phyloP scores from a whole-genome alignment of 2,888 invertebrate species.

The Leptinotarsa peninsularis region DNA sequence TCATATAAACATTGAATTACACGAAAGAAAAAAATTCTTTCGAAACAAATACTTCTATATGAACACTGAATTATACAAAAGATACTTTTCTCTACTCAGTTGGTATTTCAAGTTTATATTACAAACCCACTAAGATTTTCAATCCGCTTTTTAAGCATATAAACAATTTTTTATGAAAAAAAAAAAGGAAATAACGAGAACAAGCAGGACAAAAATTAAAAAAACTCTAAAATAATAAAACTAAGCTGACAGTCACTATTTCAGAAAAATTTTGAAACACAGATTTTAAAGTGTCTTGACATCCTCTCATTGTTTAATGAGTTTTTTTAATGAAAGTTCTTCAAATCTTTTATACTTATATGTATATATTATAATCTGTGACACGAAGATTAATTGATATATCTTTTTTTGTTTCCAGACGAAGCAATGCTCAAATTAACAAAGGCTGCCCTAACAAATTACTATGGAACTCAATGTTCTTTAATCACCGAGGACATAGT shows the following conservation, averaged over 20 bases:
- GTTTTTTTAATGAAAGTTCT: too few species aligned
- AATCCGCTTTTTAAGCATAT: too few species aligned
- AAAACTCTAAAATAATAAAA: background rate
- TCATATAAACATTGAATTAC: too few species aligned
- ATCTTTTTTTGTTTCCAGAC: constrained; percentile 57
- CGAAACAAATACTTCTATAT: too few species aligned
- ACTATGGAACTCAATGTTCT: constrained; percentile 52
- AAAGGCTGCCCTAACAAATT: constrained; percentile 57
- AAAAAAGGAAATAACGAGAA: background rate
- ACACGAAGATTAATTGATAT: background rate
- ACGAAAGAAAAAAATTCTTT: too few species aligned
- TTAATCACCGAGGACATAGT: constrained; percentile 51
- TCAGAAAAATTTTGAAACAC: background rate
- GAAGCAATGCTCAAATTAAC: constrained; percentile 63
- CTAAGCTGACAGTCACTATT: background rate
- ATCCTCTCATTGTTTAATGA: too few species aligned
- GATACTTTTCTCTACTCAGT: too few species aligned
- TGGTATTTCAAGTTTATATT: too few species aligned
- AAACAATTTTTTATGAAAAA: background rate
- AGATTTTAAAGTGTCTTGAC: background rate
- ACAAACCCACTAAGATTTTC: too few species aligned
- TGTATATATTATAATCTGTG: background rate
- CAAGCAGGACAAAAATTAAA: too few species aligned
- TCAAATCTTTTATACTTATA: too few species aligned
- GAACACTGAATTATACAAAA: too few species aligned